These are phyloP conservation scores for Petrocephalus sullivani DNA, from an alignment of 2,797 vertebrate species.

Conservation along the genomic window DNA sequence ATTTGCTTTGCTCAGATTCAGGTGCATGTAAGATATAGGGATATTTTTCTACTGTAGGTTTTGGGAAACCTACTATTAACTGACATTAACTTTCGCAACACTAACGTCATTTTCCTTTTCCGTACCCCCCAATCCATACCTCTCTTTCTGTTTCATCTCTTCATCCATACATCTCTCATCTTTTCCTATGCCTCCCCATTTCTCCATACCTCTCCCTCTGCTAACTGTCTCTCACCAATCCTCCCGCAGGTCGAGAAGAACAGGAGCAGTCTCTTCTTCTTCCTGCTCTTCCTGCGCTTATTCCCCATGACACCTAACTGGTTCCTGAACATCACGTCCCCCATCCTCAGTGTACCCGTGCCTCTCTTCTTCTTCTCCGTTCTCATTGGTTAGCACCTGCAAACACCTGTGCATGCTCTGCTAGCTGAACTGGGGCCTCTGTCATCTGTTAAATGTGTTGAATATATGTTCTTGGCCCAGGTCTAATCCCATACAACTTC, in stretches of 20 bases:
- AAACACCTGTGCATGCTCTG: not conserved
- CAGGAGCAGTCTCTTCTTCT: constrained; percentile 86
- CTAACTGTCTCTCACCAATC: too few relatives aligned
- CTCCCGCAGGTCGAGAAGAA: constrained; percentile 82
- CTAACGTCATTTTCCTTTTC: not conserved
- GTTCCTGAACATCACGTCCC: constrained; percentile 93
- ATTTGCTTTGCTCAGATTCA: not conserved
- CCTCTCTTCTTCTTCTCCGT: constrained; percentile 88
- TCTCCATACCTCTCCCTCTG: not conserved
- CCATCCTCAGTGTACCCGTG: constrained; percentile 90
- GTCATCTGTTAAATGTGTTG: not conserved
- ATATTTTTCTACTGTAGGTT: not conserved
- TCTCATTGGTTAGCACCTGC: constrained; percentile 74
- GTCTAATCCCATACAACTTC: constrained; percentile 93
- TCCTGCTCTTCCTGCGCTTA: constrained; percentile 89
- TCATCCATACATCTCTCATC: not conserved
- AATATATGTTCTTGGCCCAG: constrained; percentile 48
- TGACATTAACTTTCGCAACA: not conserved
- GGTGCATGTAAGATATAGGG: not conserved
- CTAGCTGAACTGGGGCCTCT: not conserved
- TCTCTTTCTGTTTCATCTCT: not conserved
- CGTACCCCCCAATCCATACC: not conserved
- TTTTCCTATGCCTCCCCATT: not conserved
- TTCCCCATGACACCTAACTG: constrained; percentile 98
- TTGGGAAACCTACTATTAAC: not conserved